A percentile compares a stretch with the other conserved stretches of the same genome.
phyloP scores from a whole-genome alignment of 2,888 invertebrate genomes.

The Mesorhabditis spiculigera region DNA sequence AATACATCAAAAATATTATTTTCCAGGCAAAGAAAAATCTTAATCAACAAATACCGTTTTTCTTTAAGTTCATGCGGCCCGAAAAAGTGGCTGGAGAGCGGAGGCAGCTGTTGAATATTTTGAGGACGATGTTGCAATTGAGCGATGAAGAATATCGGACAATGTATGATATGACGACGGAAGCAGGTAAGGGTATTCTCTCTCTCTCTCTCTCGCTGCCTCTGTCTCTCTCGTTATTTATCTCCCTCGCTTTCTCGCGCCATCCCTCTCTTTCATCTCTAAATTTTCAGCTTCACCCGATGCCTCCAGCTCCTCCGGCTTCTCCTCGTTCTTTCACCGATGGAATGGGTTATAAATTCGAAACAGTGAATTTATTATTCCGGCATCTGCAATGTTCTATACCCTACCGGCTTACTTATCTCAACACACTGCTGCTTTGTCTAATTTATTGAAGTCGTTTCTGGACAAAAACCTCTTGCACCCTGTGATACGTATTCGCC shows the following conservation, averaged over 20 bases:
- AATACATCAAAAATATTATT: constrained; percentile 90
- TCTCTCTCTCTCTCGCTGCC: no score
- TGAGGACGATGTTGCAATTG: constrained; percentile 85
- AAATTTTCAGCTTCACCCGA: neutral
- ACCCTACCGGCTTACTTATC: no score
- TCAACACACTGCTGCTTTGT: no score
- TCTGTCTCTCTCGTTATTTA: no score
- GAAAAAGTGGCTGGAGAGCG: constrained; percentile 82
- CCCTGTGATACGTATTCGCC: no score
- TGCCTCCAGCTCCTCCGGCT: neutral
- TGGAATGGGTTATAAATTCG: neutral
- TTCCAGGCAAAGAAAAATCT: constrained; percentile 61
- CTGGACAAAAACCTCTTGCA: no score
- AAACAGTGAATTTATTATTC: no score
- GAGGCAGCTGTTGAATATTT: constrained; percentile 81
- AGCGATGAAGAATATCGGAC: constrained; percentile 78
- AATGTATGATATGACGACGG: neutral
- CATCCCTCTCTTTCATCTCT: no score
- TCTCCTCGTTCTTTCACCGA: constrained; percentile 5
- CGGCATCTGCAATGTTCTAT: no score
- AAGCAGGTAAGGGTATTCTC: neutral
- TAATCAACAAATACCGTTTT: constrained; percentile 60
- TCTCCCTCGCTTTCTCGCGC: no score
- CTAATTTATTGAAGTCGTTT: no score
- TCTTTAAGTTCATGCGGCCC: constrained; percentile 42